Percentiles rank a stretch among this genome's conserved stretches.
phyloP scores from a whole-genome alignment of 2,888 invertebrate genomes.

The Yponomeuta plumbellus region DNA sequence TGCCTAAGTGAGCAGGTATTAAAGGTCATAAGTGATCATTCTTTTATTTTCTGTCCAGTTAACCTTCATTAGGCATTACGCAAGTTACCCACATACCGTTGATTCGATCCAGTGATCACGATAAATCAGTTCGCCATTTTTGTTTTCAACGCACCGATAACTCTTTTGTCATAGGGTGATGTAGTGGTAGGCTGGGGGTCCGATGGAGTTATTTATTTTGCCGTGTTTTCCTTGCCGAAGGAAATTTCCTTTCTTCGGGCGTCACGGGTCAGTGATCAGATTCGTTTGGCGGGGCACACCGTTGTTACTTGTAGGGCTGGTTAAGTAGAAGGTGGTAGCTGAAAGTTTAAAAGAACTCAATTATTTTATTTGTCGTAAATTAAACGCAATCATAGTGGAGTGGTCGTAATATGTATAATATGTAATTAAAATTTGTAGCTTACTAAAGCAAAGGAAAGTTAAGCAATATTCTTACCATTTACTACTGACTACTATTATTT shows the following conservation, averaged over 20 bases:
- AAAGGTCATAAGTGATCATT: too few species aligned
- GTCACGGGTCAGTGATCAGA: conserved; percentile 76
- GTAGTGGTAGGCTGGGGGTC: conserved; percentile 56
- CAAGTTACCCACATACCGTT: conserved; percentile 11
- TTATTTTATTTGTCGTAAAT: too few species aligned
- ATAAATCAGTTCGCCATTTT: conserved; percentile 75
- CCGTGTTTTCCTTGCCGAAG: conserved; percentile 73
- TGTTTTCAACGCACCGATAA: conserved; percentile 77
- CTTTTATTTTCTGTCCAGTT: not conserved
- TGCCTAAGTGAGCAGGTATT: too few species aligned
- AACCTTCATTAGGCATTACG: conserved; percentile 11
- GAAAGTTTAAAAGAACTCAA: conserved; percentile 20
- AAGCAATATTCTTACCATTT: too few species aligned
- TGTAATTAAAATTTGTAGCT: too few species aligned
- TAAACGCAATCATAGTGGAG: not conserved
- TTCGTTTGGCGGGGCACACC: conserved; percentile 53
- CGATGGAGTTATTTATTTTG: conserved; percentile 76
- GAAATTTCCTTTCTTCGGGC: conserved; percentile 74
- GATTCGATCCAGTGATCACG: conserved; percentile 31
- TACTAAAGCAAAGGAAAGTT: too few species aligned
- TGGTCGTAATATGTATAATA: too few species aligned
- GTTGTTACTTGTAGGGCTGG: conserved; percentile 25
- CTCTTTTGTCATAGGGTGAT: conserved; percentile 77
- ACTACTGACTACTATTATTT: too few species aligned
- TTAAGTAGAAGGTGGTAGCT: conserved; percentile 32